These are phyloP conservation scores for Phyllotreta striolata DNA, from an alignment of 2,888 invertebrate genomes.

Conservation along the genomic window DNA sequence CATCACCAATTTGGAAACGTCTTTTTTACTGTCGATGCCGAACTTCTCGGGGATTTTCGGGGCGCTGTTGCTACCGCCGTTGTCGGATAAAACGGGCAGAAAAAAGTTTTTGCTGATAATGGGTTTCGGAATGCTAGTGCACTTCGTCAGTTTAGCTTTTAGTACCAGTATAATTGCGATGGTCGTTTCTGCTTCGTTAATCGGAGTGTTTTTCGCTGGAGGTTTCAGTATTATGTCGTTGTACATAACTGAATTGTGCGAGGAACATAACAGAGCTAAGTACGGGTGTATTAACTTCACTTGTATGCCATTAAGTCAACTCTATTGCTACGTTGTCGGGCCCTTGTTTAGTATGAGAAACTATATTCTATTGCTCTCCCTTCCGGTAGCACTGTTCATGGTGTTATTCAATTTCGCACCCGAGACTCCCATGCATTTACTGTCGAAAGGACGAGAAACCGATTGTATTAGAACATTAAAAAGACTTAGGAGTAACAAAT, in stretches of 20 bases:
- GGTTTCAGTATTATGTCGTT: conserved; percentile 1
- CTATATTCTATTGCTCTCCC: conserved; percentile 19
- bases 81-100: conserved; percentile 62
- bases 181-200: neutral
- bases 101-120: conserved; percentile 71
- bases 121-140: conserved; percentile 70
- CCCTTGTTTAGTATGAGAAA: conserved; percentile 13
- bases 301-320: conserved; percentile 23
- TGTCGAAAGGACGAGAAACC: conserved; percentile 11
- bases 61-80: conserved; percentile 34
- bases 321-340: conserved; percentile 27
- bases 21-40: conserved; percentile 38
- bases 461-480: conserved; percentile 19
- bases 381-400: conserved; percentile 13
- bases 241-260: conserved; percentile 31
- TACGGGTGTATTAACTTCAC: conserved; percentile 20
- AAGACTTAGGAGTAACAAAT: conserved; percentile 23
- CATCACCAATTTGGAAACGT: conserved; percentile 38
- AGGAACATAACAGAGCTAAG: conserved; percentile 33
- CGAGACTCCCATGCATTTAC: conserved; percentile 24
- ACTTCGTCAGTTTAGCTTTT: conserved; percentile 34
- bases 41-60: conserved; percentile 35
- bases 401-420: conserved; percentile 18
- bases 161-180: conserved; percentile 26
- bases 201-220: neutral